These are phyloP conservation scores for Epizoanthus scotinus DNA, from an alignment of 92 coral and sea anemone species.

Conservation along the genomic window DNA sequence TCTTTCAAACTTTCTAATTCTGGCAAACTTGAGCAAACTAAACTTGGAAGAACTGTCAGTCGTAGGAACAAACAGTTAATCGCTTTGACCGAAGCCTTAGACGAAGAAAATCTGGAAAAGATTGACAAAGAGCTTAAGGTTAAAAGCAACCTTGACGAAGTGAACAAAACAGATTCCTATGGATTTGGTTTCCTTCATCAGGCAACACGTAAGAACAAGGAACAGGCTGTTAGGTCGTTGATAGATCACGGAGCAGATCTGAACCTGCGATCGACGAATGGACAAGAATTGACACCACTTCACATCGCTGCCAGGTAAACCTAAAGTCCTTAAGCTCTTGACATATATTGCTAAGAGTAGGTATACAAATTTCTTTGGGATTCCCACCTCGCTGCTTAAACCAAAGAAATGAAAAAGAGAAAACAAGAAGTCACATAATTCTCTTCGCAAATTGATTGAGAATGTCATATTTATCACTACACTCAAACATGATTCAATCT, in stretches of 20 bases:
- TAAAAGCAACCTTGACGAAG: background rate
- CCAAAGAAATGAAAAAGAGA: no score
- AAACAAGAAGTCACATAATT: no score
- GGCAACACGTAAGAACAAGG: constrained; percentile 8
- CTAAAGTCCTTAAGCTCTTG: background rate
- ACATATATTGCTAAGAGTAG: no score
- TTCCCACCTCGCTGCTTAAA: no score
- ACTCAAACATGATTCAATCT: no score
- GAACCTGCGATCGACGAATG: constrained; percentile 5
- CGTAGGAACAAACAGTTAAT: background rate
- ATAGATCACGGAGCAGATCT: constrained; percentile 13
- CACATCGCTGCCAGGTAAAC: constrained; percentile 31
- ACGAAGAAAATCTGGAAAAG: constrained; percentile 13
- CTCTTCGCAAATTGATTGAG: no score
- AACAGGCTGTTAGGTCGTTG: background rate
- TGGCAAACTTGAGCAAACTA: background rate
- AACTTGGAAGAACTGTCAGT: background rate
- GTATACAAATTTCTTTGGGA: no score
- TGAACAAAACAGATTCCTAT: background rate
- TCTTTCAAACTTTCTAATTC: background rate
- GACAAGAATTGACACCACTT: constrained; percentile 24
- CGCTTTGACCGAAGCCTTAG: constrained; percentile 22
- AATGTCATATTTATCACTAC: no score
- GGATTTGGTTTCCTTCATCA: constrained; percentile 16
- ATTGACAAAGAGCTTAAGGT: background rate